Conservation (phyloP, 92 coral and sea anemone species). For the Parazoanthus atlanticus region DNA sequence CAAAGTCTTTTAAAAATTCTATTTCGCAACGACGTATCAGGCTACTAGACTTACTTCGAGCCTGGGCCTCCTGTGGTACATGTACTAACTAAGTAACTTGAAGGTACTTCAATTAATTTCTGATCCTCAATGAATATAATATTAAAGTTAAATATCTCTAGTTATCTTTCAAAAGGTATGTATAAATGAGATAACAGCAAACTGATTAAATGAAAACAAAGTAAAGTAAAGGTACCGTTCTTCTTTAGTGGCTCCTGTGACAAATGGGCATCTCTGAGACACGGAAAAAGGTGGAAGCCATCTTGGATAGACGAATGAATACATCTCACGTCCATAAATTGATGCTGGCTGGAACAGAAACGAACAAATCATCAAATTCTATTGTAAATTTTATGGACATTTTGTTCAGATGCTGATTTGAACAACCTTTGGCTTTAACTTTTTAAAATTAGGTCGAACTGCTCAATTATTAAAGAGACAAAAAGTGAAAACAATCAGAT, state of each 20-base stretch:
- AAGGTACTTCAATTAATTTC: neutral
- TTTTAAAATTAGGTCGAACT: too few species aligned
- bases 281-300: slow-evolving; percentile 33
- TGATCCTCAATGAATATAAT: too few species aligned
- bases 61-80: too few species aligned
- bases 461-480: too few species aligned
- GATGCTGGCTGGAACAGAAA: neutral
- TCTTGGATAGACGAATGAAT: neutral
- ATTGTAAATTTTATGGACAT: neutral
- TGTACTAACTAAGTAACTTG: too few species aligned
- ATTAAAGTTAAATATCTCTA: too few species aligned
- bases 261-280: slow-evolving; percentile 19
- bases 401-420: neutral
- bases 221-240: neutral
- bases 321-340: slow-evolving; percentile 11
- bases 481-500: too few species aligned
- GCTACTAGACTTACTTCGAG: too few species aligned
- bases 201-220: too few species aligned
- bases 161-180: neutral
- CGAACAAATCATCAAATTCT: neutral
- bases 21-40: too few species aligned
- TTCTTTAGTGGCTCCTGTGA: slow-evolving; percentile 12
- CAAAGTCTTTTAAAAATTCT: too few species aligned
- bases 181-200: neutral
- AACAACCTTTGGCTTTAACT: neutral